A percentile compares a stretch with the other conserved stretches of the same genome.
Evolutionary conservation across 2,113 vertebrate genomes (phyloP).

Genomic region (Zosterops hypoxanthus): DNA sequence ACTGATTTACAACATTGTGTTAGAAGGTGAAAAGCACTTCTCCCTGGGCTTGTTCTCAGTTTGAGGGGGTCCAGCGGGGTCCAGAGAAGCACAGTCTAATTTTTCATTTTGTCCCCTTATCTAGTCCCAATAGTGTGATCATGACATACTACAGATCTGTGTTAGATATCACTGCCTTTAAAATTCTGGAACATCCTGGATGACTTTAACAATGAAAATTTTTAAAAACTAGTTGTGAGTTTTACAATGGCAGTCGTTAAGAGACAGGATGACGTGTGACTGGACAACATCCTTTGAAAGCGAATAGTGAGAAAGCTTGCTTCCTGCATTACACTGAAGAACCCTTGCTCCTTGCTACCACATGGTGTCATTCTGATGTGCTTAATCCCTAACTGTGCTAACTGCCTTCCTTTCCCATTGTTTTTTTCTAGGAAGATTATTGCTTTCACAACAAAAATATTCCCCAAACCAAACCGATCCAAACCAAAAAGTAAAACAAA

Average conservation of each 20-base stretch:
- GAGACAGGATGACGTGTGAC: neutral
- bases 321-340: neutral
- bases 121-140: neutral
- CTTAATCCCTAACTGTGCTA: neutral
- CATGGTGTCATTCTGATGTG: neutral
- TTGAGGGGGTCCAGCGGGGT: fast-evolving
- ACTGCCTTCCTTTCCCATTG: neutral
- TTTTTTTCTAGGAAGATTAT: neutral
- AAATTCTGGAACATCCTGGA: neutral
- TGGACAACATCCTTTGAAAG: neutral
- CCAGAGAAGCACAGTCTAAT: neutral
- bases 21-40: neutral
- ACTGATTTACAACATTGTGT: neutral
- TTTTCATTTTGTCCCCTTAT: neutral
- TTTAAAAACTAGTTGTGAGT: neutral
- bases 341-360: neutral
- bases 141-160: neutral
- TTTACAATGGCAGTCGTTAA: neutral
- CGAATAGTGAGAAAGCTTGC: neutral
- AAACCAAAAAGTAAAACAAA: neutral
- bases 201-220: neutral
- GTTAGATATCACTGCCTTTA: neutral
- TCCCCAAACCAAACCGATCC: fast-evolving
- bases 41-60: neutral
- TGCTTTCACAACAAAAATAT: neutral